phyloP scores from a whole-genome alignment of 2,888 invertebrate genomes.

The Chromoteleia sp. region DNA sequence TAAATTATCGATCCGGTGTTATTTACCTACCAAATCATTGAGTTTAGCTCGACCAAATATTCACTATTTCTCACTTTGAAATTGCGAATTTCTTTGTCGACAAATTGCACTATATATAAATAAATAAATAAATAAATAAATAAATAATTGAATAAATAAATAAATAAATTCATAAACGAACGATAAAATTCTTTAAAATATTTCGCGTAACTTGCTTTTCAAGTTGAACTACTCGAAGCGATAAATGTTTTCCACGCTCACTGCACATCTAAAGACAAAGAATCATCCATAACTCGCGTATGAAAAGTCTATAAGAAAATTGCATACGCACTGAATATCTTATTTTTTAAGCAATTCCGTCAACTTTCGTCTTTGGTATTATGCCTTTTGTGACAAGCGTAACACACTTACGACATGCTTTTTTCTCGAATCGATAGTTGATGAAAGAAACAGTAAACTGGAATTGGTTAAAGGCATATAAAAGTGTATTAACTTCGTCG shows the following conservation, averaged over 20 bases:
- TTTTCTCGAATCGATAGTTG: slow-evolving; percentile 61
- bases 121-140: background rate
- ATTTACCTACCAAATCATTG: too few species aligned
- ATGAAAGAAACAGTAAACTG: slow-evolving; percentile 65
- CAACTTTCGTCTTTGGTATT: slow-evolving; percentile 44
- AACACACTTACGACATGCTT: slow-evolving; percentile 45
- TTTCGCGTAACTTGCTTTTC: slow-evolving; percentile 16
- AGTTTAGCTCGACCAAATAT: slow-evolving; percentile 1
- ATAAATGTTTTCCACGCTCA: slow-evolving; percentile 15
- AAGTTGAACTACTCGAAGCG: slow-evolving; percentile 10
- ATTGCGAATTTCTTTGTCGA: too few species aligned
- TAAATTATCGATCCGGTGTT: slow-evolving; percentile 25
- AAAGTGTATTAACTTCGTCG: slow-evolving; percentile 29
- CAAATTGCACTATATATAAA: too few species aligned
- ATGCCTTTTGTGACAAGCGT: slow-evolving; percentile 44
- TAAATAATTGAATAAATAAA: background rate
- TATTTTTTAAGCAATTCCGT: slow-evolving; percentile 43
- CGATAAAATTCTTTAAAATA: too few species aligned
- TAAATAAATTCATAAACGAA: background rate
- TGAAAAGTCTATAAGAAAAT: slow-evolving; percentile 69
- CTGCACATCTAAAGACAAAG: slow-evolving; percentile 40
- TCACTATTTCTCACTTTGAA: background rate
- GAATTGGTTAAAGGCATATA: slow-evolving; percentile 52
- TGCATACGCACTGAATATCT: slow-evolving; percentile 62
- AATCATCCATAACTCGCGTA: slow-evolving; percentile 18